These are phyloP conservation scores for Lasioglossum calceatum DNA, from an alignment of 2,888 invertebrate genomes.

Conservation along the genomic window DNA sequence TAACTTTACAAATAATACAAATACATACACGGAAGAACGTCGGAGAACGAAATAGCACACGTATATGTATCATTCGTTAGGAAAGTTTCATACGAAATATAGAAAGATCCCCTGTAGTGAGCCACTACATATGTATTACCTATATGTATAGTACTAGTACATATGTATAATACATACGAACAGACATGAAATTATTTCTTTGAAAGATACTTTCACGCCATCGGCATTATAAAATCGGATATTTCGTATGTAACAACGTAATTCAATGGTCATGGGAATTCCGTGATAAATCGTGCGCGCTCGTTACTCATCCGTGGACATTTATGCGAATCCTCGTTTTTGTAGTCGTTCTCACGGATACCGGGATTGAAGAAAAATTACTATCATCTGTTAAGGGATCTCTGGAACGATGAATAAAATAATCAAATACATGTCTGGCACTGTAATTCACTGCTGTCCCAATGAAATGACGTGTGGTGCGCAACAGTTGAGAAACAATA, in stretches of 20 bases:
- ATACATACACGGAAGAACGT: too few relatives aligned
- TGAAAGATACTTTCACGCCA: not conserved
- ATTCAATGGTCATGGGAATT: not conserved
- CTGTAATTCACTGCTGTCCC: not conserved
- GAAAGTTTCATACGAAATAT: too few relatives aligned
- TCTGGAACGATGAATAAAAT: not conserved
- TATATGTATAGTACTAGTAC: too few relatives aligned
- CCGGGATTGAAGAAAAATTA: not conserved
- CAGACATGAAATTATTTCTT: not conserved
- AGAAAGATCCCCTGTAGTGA: too few relatives aligned
- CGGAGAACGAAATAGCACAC: too few relatives aligned
- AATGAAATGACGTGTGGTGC: not conserved
- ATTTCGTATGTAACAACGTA: not conserved
- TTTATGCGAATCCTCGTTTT: not conserved
- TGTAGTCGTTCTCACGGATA: not conserved
- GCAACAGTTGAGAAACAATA: slow-evolving; percentile 5
- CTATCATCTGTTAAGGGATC: not conserved
- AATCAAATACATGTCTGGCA: not conserved
- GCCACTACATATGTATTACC: too few relatives aligned
- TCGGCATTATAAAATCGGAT: not conserved
- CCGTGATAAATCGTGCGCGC: not conserved
- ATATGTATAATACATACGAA: too few relatives aligned
- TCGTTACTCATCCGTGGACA: not conserved
- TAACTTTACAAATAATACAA: too few relatives aligned
- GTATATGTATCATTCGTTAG: too few relatives aligned